Base-by-base conservation (phyloP, 2,113 vertebrate genomes). In the Dendrocopos noguchii region DNA sequence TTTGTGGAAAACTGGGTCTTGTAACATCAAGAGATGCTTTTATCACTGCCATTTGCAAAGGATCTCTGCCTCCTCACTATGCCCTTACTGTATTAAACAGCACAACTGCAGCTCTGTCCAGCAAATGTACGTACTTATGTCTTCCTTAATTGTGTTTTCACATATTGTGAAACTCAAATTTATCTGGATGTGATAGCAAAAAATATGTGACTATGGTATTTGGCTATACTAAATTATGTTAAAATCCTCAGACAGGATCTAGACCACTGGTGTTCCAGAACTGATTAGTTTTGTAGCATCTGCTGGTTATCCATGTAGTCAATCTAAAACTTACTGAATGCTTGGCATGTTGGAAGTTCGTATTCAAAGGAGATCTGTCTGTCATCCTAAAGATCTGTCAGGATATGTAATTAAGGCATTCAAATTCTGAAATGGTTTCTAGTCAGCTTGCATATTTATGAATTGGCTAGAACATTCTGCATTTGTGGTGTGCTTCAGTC, bases 31-130 rank as follows among this genome's bases (percentile, higher is more conserved):
- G 99, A 50, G 99, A 99, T 81, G 99, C 99, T 85, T 99, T 99
- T 97, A 99, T 99, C 94, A 99, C 99, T 7, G 99, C 99, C 71
- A 98, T 99, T 97, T 99, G 99, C 98, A 99, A 99, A 97, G 99
- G 99, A 36, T 99, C 99, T 22, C 97, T 99, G 86, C 99, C 99
- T 66, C 99, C 99, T 10, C 99, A 99, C 94, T 99, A 99, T 21
- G 98, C 99, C 61, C 98, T 99, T 61, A 99, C 99, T 39, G 98
- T 99, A 21, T 94, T 99, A 90, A 99, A 98, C 92, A 98, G 98
- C 96, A 98, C 98, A 70, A 97, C 97, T 81, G 93, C 98, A 36
- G 94, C 98, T 92, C 97, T 99, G 81, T 98, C 98, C 87, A 98
- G 97, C 97, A 99, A 99, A 98, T 98, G 99, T 99, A 97, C 98